phyloP scores from a whole-genome alignment of 2,888 invertebrate genomes.

The Rotaria magnacalcarata region DNA sequence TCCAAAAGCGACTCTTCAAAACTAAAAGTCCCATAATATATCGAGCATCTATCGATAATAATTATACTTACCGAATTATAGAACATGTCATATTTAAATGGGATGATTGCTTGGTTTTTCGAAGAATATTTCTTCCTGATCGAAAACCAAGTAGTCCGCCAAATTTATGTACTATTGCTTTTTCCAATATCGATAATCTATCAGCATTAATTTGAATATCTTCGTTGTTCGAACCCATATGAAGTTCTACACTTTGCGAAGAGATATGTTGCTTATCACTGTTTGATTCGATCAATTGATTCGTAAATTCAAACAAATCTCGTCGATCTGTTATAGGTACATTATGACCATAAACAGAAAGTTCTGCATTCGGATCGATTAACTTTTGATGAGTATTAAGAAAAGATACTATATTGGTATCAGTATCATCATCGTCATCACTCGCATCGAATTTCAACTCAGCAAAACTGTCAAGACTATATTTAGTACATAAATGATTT shows the following conservation, averaged over 20 bases:
- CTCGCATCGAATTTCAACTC: background rate
- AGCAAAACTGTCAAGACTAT: background rate
- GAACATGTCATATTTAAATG: background rate
- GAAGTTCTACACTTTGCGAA: background rate
- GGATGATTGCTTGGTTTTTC: background rate
- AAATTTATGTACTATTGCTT: background rate
- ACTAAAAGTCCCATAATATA: background rate
- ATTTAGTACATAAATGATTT: background rate
- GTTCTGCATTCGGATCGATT: background rate
- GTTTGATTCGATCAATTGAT: background rate
- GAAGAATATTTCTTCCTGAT: no score
- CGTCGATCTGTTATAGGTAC: background rate
- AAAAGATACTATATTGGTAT: background rate
- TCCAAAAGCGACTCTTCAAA: background rate
- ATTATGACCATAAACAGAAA: background rate
- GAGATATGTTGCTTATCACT: background rate
- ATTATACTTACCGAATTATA: background rate
- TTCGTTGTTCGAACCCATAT: background rate
- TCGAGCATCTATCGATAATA: background rate
- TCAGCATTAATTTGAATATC: background rate
- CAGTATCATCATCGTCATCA: background rate
- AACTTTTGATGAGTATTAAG: background rate
- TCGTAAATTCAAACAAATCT: background rate
- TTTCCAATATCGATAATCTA: background rate
- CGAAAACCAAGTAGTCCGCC: background rate